phyloP scores from a whole-genome alignment of 2,888 invertebrate species.

The Apotomis capreana region DNA sequence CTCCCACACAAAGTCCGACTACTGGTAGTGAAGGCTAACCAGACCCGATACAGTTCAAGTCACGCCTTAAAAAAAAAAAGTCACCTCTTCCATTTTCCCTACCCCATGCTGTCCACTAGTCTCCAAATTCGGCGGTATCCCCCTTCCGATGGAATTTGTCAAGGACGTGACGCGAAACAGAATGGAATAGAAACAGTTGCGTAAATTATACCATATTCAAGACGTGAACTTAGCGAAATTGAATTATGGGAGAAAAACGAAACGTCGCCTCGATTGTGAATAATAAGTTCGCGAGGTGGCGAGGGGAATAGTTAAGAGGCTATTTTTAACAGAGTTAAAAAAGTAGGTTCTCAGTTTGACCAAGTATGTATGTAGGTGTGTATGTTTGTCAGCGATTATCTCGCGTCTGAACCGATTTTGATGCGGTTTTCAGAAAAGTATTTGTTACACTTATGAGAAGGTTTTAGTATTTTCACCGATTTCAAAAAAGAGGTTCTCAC shows the following conservation, averaged over 20 bases:
- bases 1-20: too few relatives aligned
- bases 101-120: constrained; percentile 29
- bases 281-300: constrained; percentile 19
- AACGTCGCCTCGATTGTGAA: constrained; percentile 30
- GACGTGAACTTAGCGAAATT: constrained; percentile 32
- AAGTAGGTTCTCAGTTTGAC: too few relatives aligned
- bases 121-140: constrained; percentile 39
- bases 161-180: constrained; percentile 39
- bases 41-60: too few relatives aligned
- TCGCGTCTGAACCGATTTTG: too few relatives aligned
- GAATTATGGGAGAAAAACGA: constrained; percentile 39
- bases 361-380: background rate
- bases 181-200: constrained; percentile 42
- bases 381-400: too few relatives aligned
- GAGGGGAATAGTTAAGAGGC: constrained; percentile 23
- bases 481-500: too few relatives aligned
- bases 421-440: too few relatives aligned
- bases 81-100: constrained; percentile 10
- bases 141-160: constrained; percentile 43
- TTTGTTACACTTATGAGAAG: too few relatives aligned
- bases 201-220: constrained; percentile 42
- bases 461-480: too few relatives aligned
- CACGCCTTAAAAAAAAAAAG: background rate
- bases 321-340: constrained; percentile 6
- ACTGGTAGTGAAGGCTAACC: too few relatives aligned